Percentiles rank a stretch among this genome's conserved stretches.
These are phyloP conservation scores for Apodemia zela DNA, from an alignment of 2,888 invertebrate species.

Conservation along the genomic window DNA sequence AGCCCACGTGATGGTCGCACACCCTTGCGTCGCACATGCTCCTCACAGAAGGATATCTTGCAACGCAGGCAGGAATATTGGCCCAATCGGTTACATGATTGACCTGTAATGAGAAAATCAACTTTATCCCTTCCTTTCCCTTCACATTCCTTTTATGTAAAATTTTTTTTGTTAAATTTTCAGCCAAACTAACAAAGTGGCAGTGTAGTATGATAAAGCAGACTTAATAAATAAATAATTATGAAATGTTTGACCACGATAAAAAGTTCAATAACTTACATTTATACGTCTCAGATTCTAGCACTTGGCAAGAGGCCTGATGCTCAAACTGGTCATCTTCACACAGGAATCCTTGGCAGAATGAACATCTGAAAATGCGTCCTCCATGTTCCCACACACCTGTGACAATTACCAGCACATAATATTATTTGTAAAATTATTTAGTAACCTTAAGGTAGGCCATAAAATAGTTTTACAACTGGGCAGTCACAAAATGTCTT, in stretches of 20 bases:
- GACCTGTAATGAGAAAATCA: conserved; percentile 76
- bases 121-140: too few species aligned
- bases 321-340: conserved; percentile 99
- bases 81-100: conserved; percentile 96
- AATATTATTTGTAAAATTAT: too few species aligned
- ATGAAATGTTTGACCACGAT: neutral
- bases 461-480: too few species aligned
- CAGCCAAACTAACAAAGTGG: too few species aligned
- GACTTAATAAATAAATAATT: neutral
- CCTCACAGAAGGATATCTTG: conserved; percentile 97
- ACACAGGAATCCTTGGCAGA: conserved; percentile 93
- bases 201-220: neutral
- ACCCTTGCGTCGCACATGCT: conserved; percentile 90
- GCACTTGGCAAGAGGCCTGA: conserved; percentile 96
- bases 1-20: conserved; percentile 43
- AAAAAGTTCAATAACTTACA: conserved; percentile 78
- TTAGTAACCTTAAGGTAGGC: too few species aligned
- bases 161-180: too few species aligned
- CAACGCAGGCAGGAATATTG: conserved; percentile 97
- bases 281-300: conserved; percentile 97
- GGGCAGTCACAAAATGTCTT: too few species aligned
- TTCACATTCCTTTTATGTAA: too few species aligned
- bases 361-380: conserved; percentile 93
- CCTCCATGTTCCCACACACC: conserved; percentile 98
- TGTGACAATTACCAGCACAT: conserved; percentile 31